Percentiles rank a stretch among this genome's conserved stretches.
Conservation (phyloP, 1,140 invertebrate species). For the Prorops nasuta region DNA sequence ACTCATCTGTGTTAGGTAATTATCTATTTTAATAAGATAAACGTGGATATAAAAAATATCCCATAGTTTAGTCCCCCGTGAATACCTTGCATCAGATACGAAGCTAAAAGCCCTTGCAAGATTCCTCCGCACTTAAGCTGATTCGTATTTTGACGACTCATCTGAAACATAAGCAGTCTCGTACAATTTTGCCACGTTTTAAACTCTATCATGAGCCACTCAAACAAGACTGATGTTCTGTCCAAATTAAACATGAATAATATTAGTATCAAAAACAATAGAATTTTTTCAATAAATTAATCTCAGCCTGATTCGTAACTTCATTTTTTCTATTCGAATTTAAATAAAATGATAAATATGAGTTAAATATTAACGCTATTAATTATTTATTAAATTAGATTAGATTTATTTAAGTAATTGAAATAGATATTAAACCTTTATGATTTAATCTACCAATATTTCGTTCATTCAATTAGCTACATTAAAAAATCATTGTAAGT, state of each 20-base stretch:
- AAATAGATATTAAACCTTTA: too few relatives aligned
- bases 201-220: constrained; percentile 24
- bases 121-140: constrained; percentile 46
- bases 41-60: constrained; percentile 31
- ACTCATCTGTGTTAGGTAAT: too few relatives aligned
- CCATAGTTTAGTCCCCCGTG: constrained; percentile 54
- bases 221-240: constrained; percentile 29
- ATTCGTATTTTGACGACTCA: constrained; percentile 48
- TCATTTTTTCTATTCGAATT: background rate
- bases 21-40: too few relatives aligned
- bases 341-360: background rate
- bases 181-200: constrained; percentile 47
- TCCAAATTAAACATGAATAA: constrained; percentile 8
- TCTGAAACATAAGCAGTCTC: constrained; percentile 58
- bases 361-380: constrained; percentile 3
- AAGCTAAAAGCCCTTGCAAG: constrained; percentile 50
- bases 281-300: background rate
- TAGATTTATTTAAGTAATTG: too few relatives aligned
- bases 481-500: too few relatives aligned
- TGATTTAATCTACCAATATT: too few relatives aligned
- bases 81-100: constrained; percentile 58
- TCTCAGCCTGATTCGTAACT: background rate
- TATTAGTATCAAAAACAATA: background rate
- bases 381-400: too few relatives aligned
- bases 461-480: too few relatives aligned